A percentile compares a stretch with the other conserved stretches of the same genome.
These are phyloP conservation scores for Linhomoeus sp. DNA, from an alignment of 2,888 invertebrate species.

Conservation along the genomic window DNA sequence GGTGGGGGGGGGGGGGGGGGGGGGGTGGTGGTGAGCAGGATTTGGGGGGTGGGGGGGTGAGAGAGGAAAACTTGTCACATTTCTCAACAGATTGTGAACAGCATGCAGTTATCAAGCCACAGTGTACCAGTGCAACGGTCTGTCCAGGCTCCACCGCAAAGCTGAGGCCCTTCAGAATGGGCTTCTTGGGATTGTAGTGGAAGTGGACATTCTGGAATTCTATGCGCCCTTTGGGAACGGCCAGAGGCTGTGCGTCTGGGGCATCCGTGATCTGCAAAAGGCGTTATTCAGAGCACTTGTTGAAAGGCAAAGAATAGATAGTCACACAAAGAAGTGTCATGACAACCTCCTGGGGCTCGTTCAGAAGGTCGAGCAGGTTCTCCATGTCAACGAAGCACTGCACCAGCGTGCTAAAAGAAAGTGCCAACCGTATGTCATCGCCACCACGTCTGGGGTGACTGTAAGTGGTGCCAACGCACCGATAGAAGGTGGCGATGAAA, in stretches of 20 bases:
- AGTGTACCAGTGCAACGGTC: constrained; percentile 44
- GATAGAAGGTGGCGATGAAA: constrained; percentile 93
- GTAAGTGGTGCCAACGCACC: constrained; percentile 41
- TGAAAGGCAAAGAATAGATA: neutral
- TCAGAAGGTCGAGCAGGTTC: constrained; percentile 88
- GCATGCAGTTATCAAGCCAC: no score
- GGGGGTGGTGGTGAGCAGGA: no score
- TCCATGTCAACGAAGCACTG: constrained; percentile 98
- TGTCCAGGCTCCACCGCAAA: constrained; percentile 53
- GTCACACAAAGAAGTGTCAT: constrained; percentile 1
- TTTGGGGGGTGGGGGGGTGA: no score
- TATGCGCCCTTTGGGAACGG: constrained; percentile 31
- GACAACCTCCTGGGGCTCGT: constrained; percentile 62
- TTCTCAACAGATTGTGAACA: no score
- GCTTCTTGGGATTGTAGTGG: constrained; percentile 54
- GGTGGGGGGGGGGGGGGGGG: no score
- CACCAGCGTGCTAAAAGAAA: constrained; percentile 82
- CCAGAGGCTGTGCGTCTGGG: neutral
- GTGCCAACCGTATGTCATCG: no score
- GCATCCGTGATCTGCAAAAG: no score
- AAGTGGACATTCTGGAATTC: constrained; percentile 78
- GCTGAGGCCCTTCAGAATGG: constrained; percentile 16
- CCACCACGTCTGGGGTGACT: no score
- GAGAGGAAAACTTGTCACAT: no score
- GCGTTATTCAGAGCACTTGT: no score